Base-by-base conservation (phyloP, 2,888 invertebrate genomes). In the Linnaemya vulpina region DNA sequence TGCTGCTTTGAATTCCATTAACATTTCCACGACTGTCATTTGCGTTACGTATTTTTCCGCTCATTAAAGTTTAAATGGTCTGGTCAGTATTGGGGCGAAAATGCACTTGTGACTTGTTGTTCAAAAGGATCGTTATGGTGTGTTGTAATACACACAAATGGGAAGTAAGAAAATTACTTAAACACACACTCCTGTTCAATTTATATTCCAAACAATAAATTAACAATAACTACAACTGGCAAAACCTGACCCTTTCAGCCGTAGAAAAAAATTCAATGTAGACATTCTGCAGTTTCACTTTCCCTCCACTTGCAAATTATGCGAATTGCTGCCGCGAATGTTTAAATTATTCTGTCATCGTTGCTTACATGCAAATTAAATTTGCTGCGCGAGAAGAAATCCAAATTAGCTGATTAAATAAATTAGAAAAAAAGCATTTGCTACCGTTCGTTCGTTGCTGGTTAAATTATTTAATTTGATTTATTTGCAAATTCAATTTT, bases 1-100 rank as follows among this genome's bases (percentile, higher is more conserved):
- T 68, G 63, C 74, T 67, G 67, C 20, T 81, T 67, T 77, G 70
- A 73, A 78, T 81, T 78, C 62, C 67, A 70, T 76, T 74, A 85
- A 75, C 38, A 82, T 43, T 71, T 65, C 7, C 53, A 46, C n/a
- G 13, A 13, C 35, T 62, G 43, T 38, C 40, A 38, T n/a, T n/a
- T 51, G 17, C 11, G 11, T 35, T 49, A 35, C 7, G 25, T 43
- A 0, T 4, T 68, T 51, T 15, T 10, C 2, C 30, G 51, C 20
- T 40, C 35, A 35, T 22, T 30, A 43, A 43, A 22, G 10, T 22
- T 17, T 43, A 43, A 40, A 63, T 62, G 38, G 38, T 22, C 38
- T 62, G 38, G 38, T 22, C 38, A 62, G 40, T 15, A 40, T 11
- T 20, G 62, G 20, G 11, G 2, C 30, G 11, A 38, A 60, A 60